Evolutionary conservation across 2,797 vertebrate species (phyloP), one percentile per base, ranked within the genome.

Genomic region (Phalloptychus januarius): DNA sequence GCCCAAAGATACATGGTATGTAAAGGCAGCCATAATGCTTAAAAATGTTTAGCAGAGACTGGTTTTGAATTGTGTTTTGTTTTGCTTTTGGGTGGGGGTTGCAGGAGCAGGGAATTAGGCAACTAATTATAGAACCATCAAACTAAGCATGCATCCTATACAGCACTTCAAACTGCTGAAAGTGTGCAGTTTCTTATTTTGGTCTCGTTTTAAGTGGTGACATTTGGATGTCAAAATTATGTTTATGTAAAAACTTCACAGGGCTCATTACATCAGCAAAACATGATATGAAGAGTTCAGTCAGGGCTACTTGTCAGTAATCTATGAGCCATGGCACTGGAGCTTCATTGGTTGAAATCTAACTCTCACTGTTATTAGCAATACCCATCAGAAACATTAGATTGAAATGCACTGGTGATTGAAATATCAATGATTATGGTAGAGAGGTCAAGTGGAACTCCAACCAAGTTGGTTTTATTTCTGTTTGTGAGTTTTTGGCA

Each of bases 161-260:
- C 18, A 20, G 28, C 65, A 20, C 36, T 67, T 33, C 1, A 38
- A 65, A 71, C 56, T 16, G 10, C 70, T 54, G 33, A 70, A 15
- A 48, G 36, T 50, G 40, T n/a, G 1, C 28, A 18, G 69, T 72
- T 45, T 44, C 18, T 11, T 18, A 69, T 7, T 74, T 46, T 61
- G 44, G 44, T 73, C 23, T 69, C 16, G 82, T 52, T 45, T 81
- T 52, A 79, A 72, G 75, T 71, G 78, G 72, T 84, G 71, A 90
- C 76, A 81, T 44, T 2, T 48, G 7, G 36, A 78, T 77, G 48
- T 80, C 72, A 84, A 65, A 78, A 83, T 61, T 42, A 31, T 82
- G 80, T 85, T 83, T 85, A 80, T 79, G 61, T 61, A 48, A 82
- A 83, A 79, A 79, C 75, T 33, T 83, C 31, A 25, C 61, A 76